These are phyloP conservation scores for Chaetodon auriga DNA, from an alignment of 2,113 vertebrate genomes.

Conservation along the genomic window DNA sequence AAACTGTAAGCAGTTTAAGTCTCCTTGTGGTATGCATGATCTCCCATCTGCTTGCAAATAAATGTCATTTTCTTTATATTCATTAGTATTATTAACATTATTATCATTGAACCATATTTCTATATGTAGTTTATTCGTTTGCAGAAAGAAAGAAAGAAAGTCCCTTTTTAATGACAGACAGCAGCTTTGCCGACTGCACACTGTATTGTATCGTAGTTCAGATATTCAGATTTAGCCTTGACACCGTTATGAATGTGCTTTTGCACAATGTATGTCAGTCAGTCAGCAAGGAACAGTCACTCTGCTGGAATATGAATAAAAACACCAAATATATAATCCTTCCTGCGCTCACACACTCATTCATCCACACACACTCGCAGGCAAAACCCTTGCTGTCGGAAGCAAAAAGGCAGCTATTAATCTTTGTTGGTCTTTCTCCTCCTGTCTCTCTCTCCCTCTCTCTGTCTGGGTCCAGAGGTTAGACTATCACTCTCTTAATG, in stretches of 20 bases:
- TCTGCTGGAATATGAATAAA: background rate
- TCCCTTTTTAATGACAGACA: background rate
- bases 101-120: no score
- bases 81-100: no score
- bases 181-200: background rate
- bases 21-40: no score
- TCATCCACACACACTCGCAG: conserved; percentile 12
- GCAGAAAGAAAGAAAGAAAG: no score
- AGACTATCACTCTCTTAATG: conserved; percentile 76
- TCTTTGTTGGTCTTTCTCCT: conserved; percentile 74
- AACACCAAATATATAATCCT: background rate
- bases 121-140: background rate
- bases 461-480: conserved; percentile 54
- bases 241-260: background rate
- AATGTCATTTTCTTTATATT: no score
- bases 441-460: conserved; percentile 23
- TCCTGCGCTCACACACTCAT: conserved; percentile 8
- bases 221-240: background rate
- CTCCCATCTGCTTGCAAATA: no score
- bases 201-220: background rate
- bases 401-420: conserved; percentile 78
- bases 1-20: no score
- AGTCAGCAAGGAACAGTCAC: background rate
- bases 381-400: conserved; percentile 44
- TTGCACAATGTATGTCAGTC: background rate